These are phyloP conservation scores for Emmelina monodactyla DNA, from an alignment of 2,888 invertebrate genomes.

Conservation along the genomic window DNA sequence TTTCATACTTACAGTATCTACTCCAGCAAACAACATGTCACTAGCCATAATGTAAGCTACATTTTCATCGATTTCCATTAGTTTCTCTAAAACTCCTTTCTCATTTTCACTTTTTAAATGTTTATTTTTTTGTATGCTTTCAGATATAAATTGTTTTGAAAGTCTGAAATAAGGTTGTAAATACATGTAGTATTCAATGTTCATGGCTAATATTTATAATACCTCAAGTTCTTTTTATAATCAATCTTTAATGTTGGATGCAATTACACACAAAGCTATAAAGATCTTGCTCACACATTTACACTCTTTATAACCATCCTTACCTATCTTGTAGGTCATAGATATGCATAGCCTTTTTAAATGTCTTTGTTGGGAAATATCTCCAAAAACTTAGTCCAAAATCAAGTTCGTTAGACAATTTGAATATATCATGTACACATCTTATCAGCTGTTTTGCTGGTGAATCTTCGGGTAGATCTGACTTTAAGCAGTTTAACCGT, in stretches of 20 bases:
- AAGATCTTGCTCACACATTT: too few species aligned
- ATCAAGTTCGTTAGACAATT: constrained; percentile 6
- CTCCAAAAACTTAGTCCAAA: constrained; percentile 61
- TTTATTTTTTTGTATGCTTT: too few species aligned
- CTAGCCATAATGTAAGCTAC: constrained; percentile 64
- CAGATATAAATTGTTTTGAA: constrained; percentile 13
- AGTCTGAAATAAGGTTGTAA: constrained; percentile 16
- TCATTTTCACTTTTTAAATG: constrained; percentile 18
- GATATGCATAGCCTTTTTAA: constrained; percentile 10
- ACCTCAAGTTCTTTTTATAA: too few species aligned
- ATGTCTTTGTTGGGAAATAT: constrained; percentile 6
- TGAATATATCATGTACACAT: constrained; percentile 6
- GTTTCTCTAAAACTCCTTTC: constrained; percentile 59
- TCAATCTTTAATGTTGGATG: too few species aligned
- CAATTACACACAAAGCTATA: too few species aligned
- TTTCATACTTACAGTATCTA: constrained; percentile 63
- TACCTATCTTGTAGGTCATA: constrained; percentile 10
- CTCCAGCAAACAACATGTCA: constrained; percentile 68
- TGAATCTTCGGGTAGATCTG: constrained; percentile 15
- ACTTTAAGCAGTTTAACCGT: constrained; percentile 17
- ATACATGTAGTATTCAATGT: too few species aligned
- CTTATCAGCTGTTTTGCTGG: constrained; percentile 10
- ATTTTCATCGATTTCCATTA: constrained; percentile 50
- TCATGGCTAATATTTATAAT: too few species aligned
- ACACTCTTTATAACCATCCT: too few species aligned